These are phyloP conservation scores for Zoroaster sp. DNA, from an alignment of 53 echinoderm and acorn worm species.

Conservation along the genomic window DNA sequence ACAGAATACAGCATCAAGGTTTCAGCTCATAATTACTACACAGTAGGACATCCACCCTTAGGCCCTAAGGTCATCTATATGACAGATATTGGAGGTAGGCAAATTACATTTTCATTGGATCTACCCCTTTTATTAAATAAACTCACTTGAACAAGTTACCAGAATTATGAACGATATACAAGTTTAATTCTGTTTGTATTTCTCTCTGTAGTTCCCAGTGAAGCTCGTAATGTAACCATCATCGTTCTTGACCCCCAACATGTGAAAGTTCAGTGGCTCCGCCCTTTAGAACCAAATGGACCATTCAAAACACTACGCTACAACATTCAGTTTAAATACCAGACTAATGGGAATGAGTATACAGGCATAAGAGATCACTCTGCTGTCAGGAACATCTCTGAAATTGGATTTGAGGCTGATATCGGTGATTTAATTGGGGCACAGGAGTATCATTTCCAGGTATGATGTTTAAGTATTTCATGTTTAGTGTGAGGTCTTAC, in stretches of 20 bases:
- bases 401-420: background rate
- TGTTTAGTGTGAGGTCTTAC: no score
- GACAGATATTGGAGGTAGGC: conserved; percentile 68
- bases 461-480: no score
- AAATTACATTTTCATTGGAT: no score
- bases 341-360: background rate
- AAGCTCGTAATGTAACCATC: conserved; percentile 51
- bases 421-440: conserved; percentile 6
- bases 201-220: conserved; percentile 65
- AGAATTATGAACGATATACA: no score
- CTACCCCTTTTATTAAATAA: no score
- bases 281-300: conserved; percentile 73
- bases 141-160: no score
- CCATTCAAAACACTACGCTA: conserved; percentile 58
- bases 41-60: conserved; percentile 28
- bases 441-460: conserved; percentile 45
- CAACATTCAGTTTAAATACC: conserved; percentile 22
- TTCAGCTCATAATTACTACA: conserved; percentile 66
- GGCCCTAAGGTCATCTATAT: conserved; percentile 30
- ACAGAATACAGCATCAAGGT: conserved; percentile 62
- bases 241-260: conserved; percentile 38
- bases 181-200: no score
- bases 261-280: conserved; percentile 63
- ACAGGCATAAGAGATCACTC: background rate
- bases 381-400: background rate